phyloP scores from a whole-genome alignment of 2,113 vertebrate genomes.

The Tauraco erythrolophus region DNA sequence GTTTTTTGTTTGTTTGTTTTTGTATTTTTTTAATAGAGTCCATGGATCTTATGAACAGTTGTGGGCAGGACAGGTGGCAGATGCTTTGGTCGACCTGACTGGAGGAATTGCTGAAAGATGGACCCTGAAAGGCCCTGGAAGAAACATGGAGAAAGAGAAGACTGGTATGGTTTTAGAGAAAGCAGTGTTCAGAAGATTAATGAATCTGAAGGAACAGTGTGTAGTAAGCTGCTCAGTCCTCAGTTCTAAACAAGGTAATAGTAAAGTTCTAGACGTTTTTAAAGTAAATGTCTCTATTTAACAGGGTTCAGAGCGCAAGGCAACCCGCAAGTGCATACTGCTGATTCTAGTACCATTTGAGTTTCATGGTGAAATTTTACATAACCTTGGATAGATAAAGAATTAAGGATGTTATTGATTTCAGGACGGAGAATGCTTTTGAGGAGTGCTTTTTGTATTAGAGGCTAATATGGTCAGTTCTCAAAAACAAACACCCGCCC shows the following conservation, averaged over 20 bases:
- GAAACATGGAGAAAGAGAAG: slow-evolving; percentile 49
- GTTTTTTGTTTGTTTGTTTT: not conserved
- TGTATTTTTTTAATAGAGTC: slow-evolving; percentile 80
- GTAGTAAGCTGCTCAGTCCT: slow-evolving; percentile 90
- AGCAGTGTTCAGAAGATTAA: slow-evolving; percentile 78
- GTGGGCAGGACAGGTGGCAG: slow-evolving; percentile 96
- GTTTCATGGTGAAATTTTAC: not conserved
- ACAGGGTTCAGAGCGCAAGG: not conserved
- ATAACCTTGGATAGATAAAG: not conserved
- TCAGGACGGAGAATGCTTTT: not conserved
- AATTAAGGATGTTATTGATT: not conserved
- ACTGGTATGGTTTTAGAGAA: slow-evolving; percentile 48
- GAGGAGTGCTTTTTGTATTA: not conserved
- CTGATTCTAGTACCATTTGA: not conserved
- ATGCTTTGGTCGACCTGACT: slow-evolving; percentile 92
- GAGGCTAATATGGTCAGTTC: not conserved
- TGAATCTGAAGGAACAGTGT: slow-evolving; percentile 83
- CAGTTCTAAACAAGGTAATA: slow-evolving; percentile 80
- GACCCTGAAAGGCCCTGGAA: slow-evolving; percentile 75
- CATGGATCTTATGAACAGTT: slow-evolving; percentile 90
- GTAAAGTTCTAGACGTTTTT: not conserved
- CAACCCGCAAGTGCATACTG: not conserved
- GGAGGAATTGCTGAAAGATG: slow-evolving; percentile 91
- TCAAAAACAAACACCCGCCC: not conserved
- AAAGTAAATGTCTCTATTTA: not conserved